Conservation (phyloP, 2,888 invertebrate species). For the Eristalis intricaria region DNA sequence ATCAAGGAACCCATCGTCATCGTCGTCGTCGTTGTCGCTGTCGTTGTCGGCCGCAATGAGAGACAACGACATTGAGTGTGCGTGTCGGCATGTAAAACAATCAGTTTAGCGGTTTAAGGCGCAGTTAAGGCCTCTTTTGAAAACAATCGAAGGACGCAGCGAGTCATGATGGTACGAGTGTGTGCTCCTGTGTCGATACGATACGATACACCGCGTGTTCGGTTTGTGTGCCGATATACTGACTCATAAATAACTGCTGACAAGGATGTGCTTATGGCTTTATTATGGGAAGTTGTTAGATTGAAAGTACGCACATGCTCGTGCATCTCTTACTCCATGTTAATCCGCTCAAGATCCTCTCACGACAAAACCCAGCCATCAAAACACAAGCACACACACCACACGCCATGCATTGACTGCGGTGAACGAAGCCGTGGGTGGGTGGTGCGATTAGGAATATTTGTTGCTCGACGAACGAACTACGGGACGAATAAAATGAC, state of each 20-base stretch:
- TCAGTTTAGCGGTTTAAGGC: constrained; percentile 69
- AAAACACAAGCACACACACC: not conserved
- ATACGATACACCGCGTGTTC: not conserved
- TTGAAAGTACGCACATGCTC: constrained; percentile 43
- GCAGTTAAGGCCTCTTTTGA: constrained; percentile 35
- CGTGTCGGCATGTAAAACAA: constrained; percentile 71
- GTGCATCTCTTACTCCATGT: constrained; percentile 19
- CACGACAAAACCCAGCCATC: constrained; percentile 7
- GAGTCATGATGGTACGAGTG: not conserved
- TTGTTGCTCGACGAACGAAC: constrained; percentile 49
- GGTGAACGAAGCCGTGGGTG: not conserved
- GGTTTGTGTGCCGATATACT: constrained; percentile 22
- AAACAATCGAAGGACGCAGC: constrained; percentile 50
- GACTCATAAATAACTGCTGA: constrained; percentile 53
- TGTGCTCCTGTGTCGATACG: not conserved
- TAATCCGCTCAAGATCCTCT: constrained; percentile 47
- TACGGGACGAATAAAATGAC: constrained; percentile 1
- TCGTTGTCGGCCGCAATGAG: no score
- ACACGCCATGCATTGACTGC: not conserved
- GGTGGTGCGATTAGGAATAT: constrained; percentile 21
- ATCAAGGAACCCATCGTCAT: constrained; percentile 33
- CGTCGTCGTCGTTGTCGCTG: no score
- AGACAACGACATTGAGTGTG: constrained; percentile 35
- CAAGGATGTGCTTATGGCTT: constrained; percentile 59
- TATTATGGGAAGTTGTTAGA: constrained; percentile 50